Percentiles rank a stretch among this genome's conserved stretches.
phyloP scores from a whole-genome alignment of 2,888 invertebrate species.

The Neria commutata region DNA sequence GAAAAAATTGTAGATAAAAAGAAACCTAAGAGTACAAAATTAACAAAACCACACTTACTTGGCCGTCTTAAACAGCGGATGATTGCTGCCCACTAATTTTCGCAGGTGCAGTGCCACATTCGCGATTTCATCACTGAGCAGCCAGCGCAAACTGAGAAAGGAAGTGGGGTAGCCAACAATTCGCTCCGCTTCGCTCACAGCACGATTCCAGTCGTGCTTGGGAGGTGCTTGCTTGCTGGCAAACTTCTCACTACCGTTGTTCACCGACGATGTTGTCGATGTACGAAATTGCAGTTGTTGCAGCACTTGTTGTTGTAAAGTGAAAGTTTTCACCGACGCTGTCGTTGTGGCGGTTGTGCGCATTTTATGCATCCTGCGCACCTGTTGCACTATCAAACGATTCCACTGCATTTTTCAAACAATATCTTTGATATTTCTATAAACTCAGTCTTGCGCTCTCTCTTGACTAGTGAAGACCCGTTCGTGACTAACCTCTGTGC shows the following conservation, averaged over 20 bases:
- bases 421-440: too few species aligned
- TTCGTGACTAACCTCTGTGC: too few species aligned
- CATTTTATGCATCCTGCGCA: slow-evolving; percentile 26
- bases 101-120: slow-evolving; percentile 90
- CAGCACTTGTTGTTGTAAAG: slow-evolving; percentile 33
- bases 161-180: slow-evolving; percentile 96
- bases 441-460: too few species aligned
- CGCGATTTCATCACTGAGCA: slow-evolving; percentile 94
- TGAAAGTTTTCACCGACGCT: slow-evolving; percentile 47
- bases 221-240: slow-evolving; percentile 50
- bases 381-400: slow-evolving; percentile 42
- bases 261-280: slow-evolving; percentile 25
- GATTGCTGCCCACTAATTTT: slow-evolving; percentile 91
- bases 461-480: too few species aligned
- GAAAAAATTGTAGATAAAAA: not conserved
- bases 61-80: slow-evolving; percentile 91
- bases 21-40: not conserved
- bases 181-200: slow-evolving; percentile 93
- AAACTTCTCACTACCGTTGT: slow-evolving; percentile 41
- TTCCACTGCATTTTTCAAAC: slow-evolving; percentile 11
- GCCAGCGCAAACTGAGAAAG: slow-evolving; percentile 87
- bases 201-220: slow-evolving; percentile 88
- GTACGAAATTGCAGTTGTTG: slow-evolving; percentile 28
- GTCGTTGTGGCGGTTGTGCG: slow-evolving; percentile 13
- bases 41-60: slow-evolving; percentile 71